These are phyloP conservation scores for Aulostomus chinensis DNA, from an alignment of 2,797 vertebrate species.

Conservation along the genomic window DNA sequence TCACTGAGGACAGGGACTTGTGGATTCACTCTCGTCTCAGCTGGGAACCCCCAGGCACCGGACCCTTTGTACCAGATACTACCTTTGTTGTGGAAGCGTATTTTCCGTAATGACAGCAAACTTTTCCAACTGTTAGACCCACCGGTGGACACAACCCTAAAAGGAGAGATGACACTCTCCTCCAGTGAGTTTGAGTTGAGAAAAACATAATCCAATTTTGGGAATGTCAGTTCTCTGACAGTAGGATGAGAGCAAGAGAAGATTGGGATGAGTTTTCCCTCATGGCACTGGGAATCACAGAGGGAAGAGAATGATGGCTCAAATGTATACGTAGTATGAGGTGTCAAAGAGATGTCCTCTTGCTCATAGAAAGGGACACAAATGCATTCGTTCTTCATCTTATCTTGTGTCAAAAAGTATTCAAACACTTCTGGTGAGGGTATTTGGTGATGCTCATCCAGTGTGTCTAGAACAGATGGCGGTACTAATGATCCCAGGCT, in stretches of 20 bases:
- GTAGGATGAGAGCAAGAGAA: constrained; percentile 74
- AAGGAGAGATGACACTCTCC: constrained; percentile 34
- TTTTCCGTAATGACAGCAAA: constrained; percentile 58
- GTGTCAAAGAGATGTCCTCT: constrained; percentile 71
- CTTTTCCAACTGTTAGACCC: constrained; percentile 52
- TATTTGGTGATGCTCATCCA: constrained; percentile 39
- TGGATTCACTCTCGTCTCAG: constrained; percentile 12
- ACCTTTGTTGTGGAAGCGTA: constrained; percentile 56
- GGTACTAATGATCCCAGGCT: constrained; percentile 16
- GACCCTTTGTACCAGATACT: constrained; percentile 61
- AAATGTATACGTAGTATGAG: too few relatives aligned
- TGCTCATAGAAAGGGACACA: constrained; percentile 35
- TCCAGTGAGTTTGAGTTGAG: too few relatives aligned
- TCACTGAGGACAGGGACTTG: background rate
- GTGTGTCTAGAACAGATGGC: constrained; percentile 35
- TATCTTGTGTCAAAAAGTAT: constrained; percentile 35
- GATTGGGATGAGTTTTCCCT: constrained; percentile 70
- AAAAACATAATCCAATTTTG: too few relatives aligned
- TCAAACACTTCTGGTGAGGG: constrained; percentile 62
- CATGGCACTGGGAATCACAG: background rate
- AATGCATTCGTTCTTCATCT: constrained; percentile 13
- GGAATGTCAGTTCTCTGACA: constrained; percentile 79
- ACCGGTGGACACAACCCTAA: constrained; percentile 42
- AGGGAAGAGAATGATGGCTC: constrained; percentile 44
- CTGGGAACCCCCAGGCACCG: constrained; percentile 50